These are phyloP conservation scores for Drosophila subquinaria DNA, from an alignment of 2,888 invertebrate genomes.

Conservation along the genomic window DNA sequence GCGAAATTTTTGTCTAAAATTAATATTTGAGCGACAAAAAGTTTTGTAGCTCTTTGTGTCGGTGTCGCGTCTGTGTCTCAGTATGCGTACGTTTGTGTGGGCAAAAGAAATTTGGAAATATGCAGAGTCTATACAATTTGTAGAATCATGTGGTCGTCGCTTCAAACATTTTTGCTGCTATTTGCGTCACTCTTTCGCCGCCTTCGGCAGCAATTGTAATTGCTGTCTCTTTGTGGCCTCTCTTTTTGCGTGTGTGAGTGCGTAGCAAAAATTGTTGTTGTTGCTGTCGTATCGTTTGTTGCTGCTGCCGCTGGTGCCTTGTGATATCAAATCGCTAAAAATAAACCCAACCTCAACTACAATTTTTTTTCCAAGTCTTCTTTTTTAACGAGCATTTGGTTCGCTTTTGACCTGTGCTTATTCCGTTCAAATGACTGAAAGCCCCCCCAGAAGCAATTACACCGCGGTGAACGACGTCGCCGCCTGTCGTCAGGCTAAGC, in stretches of 20 bases:
- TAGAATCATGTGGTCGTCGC: constrained; percentile 75
- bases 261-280: constrained; percentile 46
- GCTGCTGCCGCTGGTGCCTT: constrained; percentile 64
- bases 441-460: constrained; percentile 54
- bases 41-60: constrained; percentile 30
- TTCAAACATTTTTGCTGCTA: constrained; percentile 66
- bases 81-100: constrained; percentile 40
- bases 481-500: constrained; percentile 16
- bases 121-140: constrained; percentile 47
- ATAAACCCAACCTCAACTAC: constrained; percentile 71
- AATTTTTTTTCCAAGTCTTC: constrained; percentile 37
- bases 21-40: constrained; percentile 79
- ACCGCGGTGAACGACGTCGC: constrained; percentile 33
- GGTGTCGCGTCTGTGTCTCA: constrained; percentile 39
- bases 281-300: constrained; percentile 53
- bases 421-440: constrained; percentile 47
- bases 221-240: constrained; percentile 28
- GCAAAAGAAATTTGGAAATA: constrained; percentile 74
- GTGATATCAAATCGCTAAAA: constrained; percentile 79
- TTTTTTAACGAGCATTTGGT: constrained; percentile 59
- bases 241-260: constrained; percentile 49
- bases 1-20: constrained; percentile 74
- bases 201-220: constrained; percentile 36
- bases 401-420: constrained; percentile 61
- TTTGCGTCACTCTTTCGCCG: constrained; percentile 72